Evolutionary conservation across 2,888 invertebrate genomes (phyloP), one percentile per base, ranked within the genome.

Genomic region (Phyto melanocephala): DNA sequence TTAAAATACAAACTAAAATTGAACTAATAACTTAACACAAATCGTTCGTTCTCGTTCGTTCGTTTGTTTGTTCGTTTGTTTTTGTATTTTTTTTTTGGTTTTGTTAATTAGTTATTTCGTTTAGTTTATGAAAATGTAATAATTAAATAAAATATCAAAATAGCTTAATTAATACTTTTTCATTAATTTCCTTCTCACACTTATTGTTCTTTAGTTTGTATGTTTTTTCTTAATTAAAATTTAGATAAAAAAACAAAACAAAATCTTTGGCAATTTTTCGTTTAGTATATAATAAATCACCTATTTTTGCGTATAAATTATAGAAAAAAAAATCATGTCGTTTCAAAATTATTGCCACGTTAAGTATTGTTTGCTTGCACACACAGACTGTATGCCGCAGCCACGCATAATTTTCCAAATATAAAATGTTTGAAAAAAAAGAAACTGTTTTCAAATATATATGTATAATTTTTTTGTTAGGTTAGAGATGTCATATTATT

Each of bases 341-440:
- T 81, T 74, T 70, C 42, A 60, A 77, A 82, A 82, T 79, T 79
- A 67, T 67, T 82, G 70, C 79, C 82, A 82, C 82, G 40, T 82
- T 88, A 88, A 87, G 86, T 87, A 87, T 90, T 91, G 90, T 87
- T 91, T 91, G 91, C 91, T 91, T 91, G 91, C 91, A 91, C 91
- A 89, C 88, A 80, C 72, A 79, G 60, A 74, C 79, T 80, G 90
- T 91, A 91, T 91, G 91, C 91, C 91, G 91, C 91, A 91, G 91
- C 91, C 91, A 91, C 91, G 91, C 91, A 91, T 91, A 88, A 74
- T 72, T 80, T 84, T 74, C 71, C 60, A 72, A 74, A 74, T 60
- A 47, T 11, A 67, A 74, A 74, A 56, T 37, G n/a, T 77, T 77
- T 54, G 10, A 70, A 54, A 22, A n/a, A 24, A 5, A 17, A 3